Evolutionary conservation across 2,113 vertebrate genomes (phyloP).

Genomic region (Chelonoidis abingdonii): DNA sequence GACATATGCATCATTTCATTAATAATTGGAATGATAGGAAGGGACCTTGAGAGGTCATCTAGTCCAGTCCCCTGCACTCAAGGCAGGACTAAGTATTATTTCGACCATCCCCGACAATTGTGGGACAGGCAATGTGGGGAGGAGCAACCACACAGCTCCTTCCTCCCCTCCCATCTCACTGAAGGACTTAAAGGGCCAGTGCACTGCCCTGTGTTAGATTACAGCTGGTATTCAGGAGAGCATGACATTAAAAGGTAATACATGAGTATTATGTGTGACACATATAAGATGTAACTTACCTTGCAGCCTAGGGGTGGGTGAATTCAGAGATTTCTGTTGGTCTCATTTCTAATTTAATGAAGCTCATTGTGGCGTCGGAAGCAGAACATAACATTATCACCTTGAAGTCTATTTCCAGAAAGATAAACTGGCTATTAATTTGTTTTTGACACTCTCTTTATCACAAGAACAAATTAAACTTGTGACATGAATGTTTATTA

Average conservation of each 20-base stretch:
- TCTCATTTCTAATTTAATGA: background rate
- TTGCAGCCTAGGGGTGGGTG: background rate
- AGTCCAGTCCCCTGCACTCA: too few species aligned
- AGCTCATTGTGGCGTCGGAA: conserved; percentile 23
- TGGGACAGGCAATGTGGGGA: background rate
- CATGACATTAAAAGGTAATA: background rate
- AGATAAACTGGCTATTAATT: conserved; percentile 10
- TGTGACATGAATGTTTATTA: conserved; percentile 59
- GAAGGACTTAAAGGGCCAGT: background rate
- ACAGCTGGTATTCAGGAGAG: background rate
- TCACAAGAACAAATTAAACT: conserved; percentile 46
- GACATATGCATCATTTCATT: conserved; percentile 12
- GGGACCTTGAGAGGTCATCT: too few species aligned
- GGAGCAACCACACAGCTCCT: background rate
- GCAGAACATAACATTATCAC: background rate
- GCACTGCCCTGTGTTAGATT: background rate
- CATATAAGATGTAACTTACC: background rate
- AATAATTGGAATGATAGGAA: background rate
- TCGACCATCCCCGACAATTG: too few species aligned
- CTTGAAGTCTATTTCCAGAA: conserved; percentile 5
- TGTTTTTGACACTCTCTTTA: conserved; percentile 28
- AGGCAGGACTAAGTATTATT: too few species aligned
- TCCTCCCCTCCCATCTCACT: background rate
- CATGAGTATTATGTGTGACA: background rate
- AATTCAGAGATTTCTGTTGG: background rate